Base-by-base conservation (phyloP, 2,888 invertebrate genomes). In the Pelosia muscerda region DNA sequence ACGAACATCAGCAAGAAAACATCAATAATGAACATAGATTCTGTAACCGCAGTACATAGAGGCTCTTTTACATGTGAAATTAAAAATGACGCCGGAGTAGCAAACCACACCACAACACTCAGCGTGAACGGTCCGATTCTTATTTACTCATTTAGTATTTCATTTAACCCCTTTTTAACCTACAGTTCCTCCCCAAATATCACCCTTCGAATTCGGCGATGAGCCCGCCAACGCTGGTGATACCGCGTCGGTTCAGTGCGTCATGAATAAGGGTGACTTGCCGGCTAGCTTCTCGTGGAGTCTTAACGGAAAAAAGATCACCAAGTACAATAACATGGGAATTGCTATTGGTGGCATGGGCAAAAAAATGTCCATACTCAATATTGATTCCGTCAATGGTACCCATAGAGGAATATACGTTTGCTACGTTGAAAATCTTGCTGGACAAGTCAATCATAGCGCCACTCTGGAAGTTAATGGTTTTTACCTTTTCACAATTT, bases 221-320 rank as follows among this genome's bases (percentile, higher is more conserved):
- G 96, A 96, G 79, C 96, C 96, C 66, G 96, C 97, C 62, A 97
- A 97, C 87, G 96, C 97, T 87, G 97, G 97, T 66, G 97, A 97
- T 85, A 96, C 96, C 88, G 96, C 96, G 65, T 96, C 97, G 66
- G 96, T 97, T 74, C 96, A 96, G 77, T 97, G 97, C 89, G 96
- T 97, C 70, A 96, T 97, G 83, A 96, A 96, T 83, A 97, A 97
- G 87, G 97, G 98, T 68, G 98, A 98, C 89, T 95, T 97, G 74
- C 98, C 98, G 2, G 96, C 98, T 77, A 96, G 96, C 76, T 96
- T 97, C 76, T 95, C 95, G 66, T 97, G 97, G 97, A 96, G 96
- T 66, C 91, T 95, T 74, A 95, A 96, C 69, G 95, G 95, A 81
- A 91, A 86, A 71, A 90, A 88, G 78, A 95, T 96, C 76, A 87